These are phyloP conservation scores for Emesis russula DNA, from an alignment of 2,888 invertebrate genomes.

Conservation along the genomic window DNA sequence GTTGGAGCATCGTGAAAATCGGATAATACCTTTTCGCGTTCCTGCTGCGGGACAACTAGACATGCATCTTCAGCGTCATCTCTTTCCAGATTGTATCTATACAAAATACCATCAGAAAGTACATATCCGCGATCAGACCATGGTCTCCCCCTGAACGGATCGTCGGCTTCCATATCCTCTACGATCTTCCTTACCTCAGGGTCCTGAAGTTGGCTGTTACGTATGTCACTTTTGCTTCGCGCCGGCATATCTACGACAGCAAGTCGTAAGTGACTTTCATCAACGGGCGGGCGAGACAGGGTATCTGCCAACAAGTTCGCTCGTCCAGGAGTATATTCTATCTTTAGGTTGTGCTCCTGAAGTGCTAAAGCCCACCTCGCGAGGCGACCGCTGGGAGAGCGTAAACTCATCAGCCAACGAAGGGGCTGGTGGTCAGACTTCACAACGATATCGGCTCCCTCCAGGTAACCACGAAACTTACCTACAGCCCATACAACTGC, in stretches of 20 bases:
- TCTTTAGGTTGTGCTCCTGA: neutral
- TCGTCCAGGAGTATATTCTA: neutral
- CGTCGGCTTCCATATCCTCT: constrained; percentile 64
- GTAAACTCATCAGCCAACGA: neutral
- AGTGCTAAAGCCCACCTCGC: neutral
- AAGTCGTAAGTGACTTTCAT: neutral
- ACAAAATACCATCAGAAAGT: constrained; percentile 36
- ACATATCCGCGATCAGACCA: constrained; percentile 65
- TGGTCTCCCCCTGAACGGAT: constrained; percentile 56
- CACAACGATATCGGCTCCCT: neutral
- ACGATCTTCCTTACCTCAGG: constrained; percentile 60
- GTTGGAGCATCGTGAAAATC: constrained; percentile 12
- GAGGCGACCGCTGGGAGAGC: neutral
- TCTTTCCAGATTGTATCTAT: neutral
- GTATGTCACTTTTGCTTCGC: neutral
- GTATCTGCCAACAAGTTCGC: neutral
- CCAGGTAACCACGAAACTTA: constrained; percentile 44
- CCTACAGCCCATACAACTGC: constrained; percentile 75
- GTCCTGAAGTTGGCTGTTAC: constrained; percentile 31
- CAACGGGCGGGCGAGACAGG: neutral
- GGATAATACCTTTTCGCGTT: neutral
- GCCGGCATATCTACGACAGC: neutral
- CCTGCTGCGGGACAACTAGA: constrained; percentile 8
- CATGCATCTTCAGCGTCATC: neutral
- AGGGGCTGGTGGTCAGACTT: neutral